Percentiles rank a stretch among this genome's conserved stretches.
phyloP scores from a whole-genome alignment of 2,888 invertebrate genomes.

The Synergus umbraculus region DNA sequence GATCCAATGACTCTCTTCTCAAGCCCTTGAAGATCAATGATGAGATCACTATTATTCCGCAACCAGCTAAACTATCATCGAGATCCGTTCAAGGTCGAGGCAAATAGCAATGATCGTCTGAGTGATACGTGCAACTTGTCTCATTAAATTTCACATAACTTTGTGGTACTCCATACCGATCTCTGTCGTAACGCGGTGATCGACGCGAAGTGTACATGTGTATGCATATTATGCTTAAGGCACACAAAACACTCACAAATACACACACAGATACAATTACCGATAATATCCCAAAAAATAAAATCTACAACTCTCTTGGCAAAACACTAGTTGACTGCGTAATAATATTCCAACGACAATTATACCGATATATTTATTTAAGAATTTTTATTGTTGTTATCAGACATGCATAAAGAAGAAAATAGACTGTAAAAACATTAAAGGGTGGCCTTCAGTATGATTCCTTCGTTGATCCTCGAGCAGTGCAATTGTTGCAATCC shows the following conservation, averaged over 20 bases:
- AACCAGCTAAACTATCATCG: constrained; percentile 82
- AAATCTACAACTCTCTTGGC: constrained; percentile 54
- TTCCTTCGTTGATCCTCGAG: constrained; percentile 75
- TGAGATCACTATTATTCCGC: constrained; percentile 93
- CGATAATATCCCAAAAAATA: constrained; percentile 47
- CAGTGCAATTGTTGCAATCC: constrained; percentile 65
- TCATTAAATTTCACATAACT: constrained; percentile 68
- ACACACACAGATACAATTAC: constrained; percentile 42
- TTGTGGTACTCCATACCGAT: constrained; percentile 63
- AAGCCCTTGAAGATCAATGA: constrained; percentile 93
- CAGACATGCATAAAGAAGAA: constrained; percentile 70
- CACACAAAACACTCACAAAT: constrained; percentile 46
- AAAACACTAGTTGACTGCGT: constrained; percentile 69
- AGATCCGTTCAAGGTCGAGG: constrained; percentile 72
- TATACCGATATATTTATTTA: constrained; percentile 75
- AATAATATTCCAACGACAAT: constrained; percentile 73
- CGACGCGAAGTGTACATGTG: constrained; percentile 72
- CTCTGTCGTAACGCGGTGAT: constrained; percentile 62
- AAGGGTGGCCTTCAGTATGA: constrained; percentile 76
- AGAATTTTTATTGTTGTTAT: constrained; percentile 76
- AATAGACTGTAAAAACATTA: constrained; percentile 75
- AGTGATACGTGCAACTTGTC: constrained; percentile 71
- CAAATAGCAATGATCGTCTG: constrained; percentile 75
- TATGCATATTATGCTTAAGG: constrained; percentile 69
- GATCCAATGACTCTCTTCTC: constrained; percentile 82